These are phyloP conservation scores for Sminthopsis crassicaudata DNA, from an alignment of 2,113 vertebrate species.

Conservation along the genomic window DNA sequence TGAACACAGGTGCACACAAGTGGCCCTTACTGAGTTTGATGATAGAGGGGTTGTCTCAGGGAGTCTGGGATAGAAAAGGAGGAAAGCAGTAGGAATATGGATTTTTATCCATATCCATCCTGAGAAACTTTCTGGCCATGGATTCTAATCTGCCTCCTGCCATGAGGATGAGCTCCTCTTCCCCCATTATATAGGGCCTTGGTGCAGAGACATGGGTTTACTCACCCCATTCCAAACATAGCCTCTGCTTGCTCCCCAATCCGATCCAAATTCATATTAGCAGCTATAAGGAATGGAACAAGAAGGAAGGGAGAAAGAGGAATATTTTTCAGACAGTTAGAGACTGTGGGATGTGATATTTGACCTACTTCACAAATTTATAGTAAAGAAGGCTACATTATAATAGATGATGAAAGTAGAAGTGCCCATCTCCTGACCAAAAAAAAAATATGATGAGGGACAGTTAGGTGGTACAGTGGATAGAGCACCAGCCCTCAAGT, in stretches of 20 bases:
- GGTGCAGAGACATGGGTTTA: not conserved
- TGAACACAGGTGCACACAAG: not conserved
- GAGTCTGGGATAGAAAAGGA: not conserved
- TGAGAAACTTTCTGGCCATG: not conserved
- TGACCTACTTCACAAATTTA: not conserved
- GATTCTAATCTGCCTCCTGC: not conserved
- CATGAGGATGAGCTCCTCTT: not conserved
- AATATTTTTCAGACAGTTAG: not conserved
- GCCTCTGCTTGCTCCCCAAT: constrained; percentile 98
- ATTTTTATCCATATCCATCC: not conserved
- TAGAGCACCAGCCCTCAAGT: too few relatives aligned
- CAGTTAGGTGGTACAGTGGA: too few relatives aligned
- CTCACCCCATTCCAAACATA: constrained; percentile 98
- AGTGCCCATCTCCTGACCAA: not conserved
- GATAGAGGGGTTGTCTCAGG: not conserved
- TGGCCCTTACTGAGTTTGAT: not conserved
- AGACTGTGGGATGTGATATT: not conserved
- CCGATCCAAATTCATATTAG: constrained; percentile 93
- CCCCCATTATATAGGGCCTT: not conserved
- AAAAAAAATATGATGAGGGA: not conserved
- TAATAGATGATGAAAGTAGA: not conserved
- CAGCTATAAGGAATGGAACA: constrained; percentile 78
- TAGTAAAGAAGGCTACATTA: not conserved
- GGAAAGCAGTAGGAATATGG: not conserved
- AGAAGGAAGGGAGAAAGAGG: not conserved